Evolutionary conservation across 1,140 invertebrate genomes (phyloP).

Genomic region (Drosophila burlai): DNA sequence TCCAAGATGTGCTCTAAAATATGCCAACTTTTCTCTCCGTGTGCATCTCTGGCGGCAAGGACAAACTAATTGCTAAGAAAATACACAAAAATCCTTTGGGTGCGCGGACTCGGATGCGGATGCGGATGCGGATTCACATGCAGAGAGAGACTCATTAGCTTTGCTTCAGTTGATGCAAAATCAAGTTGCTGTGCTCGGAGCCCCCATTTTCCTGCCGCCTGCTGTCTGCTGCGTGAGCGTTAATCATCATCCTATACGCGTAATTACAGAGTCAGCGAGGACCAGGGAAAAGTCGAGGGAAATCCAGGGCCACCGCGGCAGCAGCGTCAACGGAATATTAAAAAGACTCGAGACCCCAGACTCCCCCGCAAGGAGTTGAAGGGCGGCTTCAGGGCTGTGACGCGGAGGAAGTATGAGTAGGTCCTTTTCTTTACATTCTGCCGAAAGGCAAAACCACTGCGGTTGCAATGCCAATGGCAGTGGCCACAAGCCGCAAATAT

Average conservation of each 20-base stretch:
- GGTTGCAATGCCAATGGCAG: slow-evolving; percentile 28
- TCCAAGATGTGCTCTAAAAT: neutral
- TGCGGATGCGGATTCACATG: slow-evolving; percentile 48
- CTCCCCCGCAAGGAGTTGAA: slow-evolving; percentile 19
- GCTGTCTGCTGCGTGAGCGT: slow-evolving; percentile 63
- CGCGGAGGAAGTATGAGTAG: neutral
- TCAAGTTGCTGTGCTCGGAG: slow-evolving; percentile 37
- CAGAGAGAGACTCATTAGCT: slow-evolving; percentile 73
- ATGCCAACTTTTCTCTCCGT: neutral
- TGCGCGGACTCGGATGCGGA: slow-evolving; percentile 27
- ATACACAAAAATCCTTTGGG: slow-evolving; percentile 50
- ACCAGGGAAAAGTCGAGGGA: neutral
- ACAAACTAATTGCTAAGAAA: slow-evolving; percentile 80
- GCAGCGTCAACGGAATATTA: slow-evolving; percentile 60
- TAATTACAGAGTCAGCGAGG: slow-evolving; percentile 68
- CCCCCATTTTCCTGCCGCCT: slow-evolving; percentile 11
- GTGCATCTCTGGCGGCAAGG: slow-evolving; percentile 6
- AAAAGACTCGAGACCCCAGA: slow-evolving; percentile 37
- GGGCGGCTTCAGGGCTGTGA: slow-evolving; percentile 1
- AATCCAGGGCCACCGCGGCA: slow-evolving; percentile 1
- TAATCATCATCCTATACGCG: slow-evolving; percentile 83
- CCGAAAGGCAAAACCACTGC: slow-evolving; percentile 38
- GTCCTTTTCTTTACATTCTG: slow-evolving; percentile 10
- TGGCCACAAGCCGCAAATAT: slow-evolving; percentile 53
- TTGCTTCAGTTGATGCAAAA: slow-evolving; percentile 75